Conservation (phyloP, 2,113 vertebrate genomes). For the Saguinus midas region DNA sequence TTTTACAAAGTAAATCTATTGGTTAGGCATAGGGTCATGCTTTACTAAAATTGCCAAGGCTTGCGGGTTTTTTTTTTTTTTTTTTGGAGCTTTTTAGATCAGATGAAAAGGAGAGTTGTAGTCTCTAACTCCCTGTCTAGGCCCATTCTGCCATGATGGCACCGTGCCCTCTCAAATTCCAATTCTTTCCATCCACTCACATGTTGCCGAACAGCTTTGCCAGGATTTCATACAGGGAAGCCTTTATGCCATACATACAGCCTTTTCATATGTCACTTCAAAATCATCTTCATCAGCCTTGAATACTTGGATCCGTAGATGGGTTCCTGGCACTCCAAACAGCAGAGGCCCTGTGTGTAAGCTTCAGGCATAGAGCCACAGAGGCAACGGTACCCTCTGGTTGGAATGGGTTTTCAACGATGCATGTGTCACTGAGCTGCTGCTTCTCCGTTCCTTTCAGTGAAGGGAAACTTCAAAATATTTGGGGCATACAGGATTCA, state of each 20-base stretch:
- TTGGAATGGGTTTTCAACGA: slow-evolving; percentile 17
- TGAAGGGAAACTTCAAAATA: slow-evolving; percentile 17
- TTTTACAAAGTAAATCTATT: slow-evolving; percentile 44
- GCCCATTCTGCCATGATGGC: not conserved
- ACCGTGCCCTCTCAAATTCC: not conserved
- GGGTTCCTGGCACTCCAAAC: slow-evolving; percentile 48
- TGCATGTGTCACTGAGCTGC: not conserved
- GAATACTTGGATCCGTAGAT: slow-evolving; percentile 41
- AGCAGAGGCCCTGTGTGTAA: slow-evolving; percentile 55
- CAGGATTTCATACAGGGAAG: slow-evolving; percentile 59
- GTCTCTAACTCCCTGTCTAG: not conserved
- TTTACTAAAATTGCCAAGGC: not conserved
- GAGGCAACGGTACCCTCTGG: not conserved
- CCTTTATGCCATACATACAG: slow-evolving; percentile 52
- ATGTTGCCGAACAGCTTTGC: not conserved
- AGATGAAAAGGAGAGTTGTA: not conserved
- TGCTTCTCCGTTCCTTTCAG: not conserved
- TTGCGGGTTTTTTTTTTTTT: not conserved
- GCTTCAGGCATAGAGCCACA: not conserved
- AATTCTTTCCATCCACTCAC: not conserved
- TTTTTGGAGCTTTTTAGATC: not conserved
- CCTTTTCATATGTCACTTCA: slow-evolving; percentile 33
- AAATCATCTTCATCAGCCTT: slow-evolving; percentile 52
- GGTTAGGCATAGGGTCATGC: not conserved
- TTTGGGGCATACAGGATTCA: not conserved